Base-by-base conservation (phyloP, 1,140 invertebrate species). In the Eufriesea mexicana region DNA sequence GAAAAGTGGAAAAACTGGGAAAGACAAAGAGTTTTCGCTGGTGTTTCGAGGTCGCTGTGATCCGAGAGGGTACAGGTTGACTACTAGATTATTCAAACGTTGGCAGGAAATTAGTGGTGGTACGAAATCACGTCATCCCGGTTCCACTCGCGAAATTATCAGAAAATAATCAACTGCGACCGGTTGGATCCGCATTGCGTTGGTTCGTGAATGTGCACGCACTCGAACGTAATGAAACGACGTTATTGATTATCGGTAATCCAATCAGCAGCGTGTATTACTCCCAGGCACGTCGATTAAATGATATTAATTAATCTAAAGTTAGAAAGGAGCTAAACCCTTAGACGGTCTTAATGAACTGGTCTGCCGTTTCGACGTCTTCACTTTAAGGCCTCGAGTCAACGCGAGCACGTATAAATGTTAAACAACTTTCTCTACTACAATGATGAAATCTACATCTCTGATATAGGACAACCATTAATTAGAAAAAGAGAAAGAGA, bases 161-260 rank as follows among this genome's bases (percentile, higher is more conserved):
- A 57, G 72, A 9, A 67, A 55, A 76, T 76, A 67, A 82, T 82
- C 45, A 82, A 76, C 71, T 66, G n/a, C 45, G 54, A 47, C 62
- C n/a, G 73, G 72, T 42, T 68, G 9, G 61, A 28, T 76, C 62
- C 5, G 72, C 51, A 57, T 42, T 47, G 45, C 54, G 28, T n/a
- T 35, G n/a, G 66, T 18, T 57, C 7, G 20, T 61, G 67, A 62
- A 51, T 67, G 28, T 61, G 54, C 73, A 67, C 35, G 20, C 14
- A 57, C 62, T 47, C 25, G 47, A 42, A 49, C 79, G 45, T 76
- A 76, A 82, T 76, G 79, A 59, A 67, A 76, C 62, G 61, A 67
- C 42, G 51, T 55, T 67, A 75, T 81, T 75, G 71, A 81, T 81
- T 81, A 75, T 67, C 64, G 61, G 45, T 74, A 82, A 76, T 76